phyloP scores from a whole-genome alignment of 2,888 invertebrate species.

The Cyclophora punctaria region DNA sequence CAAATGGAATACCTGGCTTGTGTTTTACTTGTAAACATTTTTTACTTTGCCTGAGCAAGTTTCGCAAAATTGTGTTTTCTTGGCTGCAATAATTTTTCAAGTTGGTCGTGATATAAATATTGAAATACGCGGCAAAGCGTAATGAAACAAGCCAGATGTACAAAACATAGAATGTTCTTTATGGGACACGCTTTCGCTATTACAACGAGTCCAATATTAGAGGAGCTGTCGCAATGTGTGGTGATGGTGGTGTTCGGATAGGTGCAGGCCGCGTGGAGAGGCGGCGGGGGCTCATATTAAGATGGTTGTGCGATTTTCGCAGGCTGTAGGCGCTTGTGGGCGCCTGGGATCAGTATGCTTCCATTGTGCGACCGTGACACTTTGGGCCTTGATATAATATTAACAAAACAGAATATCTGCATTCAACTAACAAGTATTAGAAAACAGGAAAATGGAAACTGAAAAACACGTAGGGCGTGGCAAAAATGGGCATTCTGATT shows the following conservation, averaged over 20 bases:
- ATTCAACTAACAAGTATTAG: conserved; percentile 23
- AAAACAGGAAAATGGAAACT: conserved; percentile 21
- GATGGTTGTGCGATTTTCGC: conserved; percentile 33
- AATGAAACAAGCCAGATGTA: conserved; percentile 67
- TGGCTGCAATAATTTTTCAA: conserved; percentile 23
- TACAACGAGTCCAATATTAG: conserved; percentile 45
- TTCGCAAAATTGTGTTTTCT: conserved; percentile 12
- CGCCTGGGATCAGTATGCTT: conserved; percentile 31
- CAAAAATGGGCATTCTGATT: conserved; percentile 19
- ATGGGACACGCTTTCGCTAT: conserved; percentile 64
- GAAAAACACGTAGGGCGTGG: conserved; percentile 1
- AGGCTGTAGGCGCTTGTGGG: conserved; percentile 36
- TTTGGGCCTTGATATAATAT: conserved; percentile 42
- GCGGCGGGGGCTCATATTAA: conserved; percentile 20
- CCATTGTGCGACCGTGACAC: conserved; percentile 45
- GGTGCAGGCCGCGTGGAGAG: conserved; percentile 27
- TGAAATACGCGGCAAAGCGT: conserved; percentile 34
- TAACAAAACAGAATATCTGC: conserved; percentile 41
- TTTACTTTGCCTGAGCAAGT: conserved; percentile 4
- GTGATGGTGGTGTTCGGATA: conserved; percentile 25
- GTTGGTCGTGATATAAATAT: conserved; percentile 31
- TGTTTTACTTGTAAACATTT: conserved; percentile 5
- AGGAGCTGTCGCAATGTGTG: conserved; percentile 38
- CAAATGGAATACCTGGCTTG: conserved; percentile 11
- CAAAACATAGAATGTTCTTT: conserved; percentile 64